These are phyloP conservation scores for Apolygus lucorum DNA, from an alignment of 1,140 invertebrate species.

Conservation along the genomic window DNA sequence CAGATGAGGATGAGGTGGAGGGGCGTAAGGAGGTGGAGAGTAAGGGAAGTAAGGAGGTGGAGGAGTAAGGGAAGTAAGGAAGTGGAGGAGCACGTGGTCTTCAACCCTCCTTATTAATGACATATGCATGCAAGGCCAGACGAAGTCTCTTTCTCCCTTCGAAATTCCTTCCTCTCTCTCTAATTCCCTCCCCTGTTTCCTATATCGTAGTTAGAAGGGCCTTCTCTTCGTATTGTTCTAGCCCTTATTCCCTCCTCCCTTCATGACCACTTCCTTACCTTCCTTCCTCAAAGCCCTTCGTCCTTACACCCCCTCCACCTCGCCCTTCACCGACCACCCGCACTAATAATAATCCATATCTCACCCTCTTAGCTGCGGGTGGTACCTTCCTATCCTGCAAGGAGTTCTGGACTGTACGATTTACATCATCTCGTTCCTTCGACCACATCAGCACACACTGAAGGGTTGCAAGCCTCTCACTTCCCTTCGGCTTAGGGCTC, in stretches of 20 bases:
- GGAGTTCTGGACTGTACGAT: no score
- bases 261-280: not conserved
- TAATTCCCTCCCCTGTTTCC: no score
- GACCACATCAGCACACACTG: no score
- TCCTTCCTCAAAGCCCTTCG: not conserved
- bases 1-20: not conserved
- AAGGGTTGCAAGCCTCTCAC: no score
- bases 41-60: not conserved
- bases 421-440: no score
- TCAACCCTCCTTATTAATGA: constrained; percentile 1
- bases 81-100: not conserved
- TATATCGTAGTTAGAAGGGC: not conserved
- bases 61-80: not conserved
- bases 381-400: no score
- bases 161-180: not conserved
- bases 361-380: not conserved
- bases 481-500: no score
- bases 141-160: no score
- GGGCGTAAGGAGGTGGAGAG: not conserved
- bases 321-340: not conserved
- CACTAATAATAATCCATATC: not conserved
- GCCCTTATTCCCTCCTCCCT: not conserved
- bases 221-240: not conserved
- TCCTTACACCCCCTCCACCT: not conserved
- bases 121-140: not conserved